These are phyloP conservation scores for Euleptes europaea DNA, from an alignment of 2,113 vertebrate genomes.

Conservation along the genomic window DNA sequence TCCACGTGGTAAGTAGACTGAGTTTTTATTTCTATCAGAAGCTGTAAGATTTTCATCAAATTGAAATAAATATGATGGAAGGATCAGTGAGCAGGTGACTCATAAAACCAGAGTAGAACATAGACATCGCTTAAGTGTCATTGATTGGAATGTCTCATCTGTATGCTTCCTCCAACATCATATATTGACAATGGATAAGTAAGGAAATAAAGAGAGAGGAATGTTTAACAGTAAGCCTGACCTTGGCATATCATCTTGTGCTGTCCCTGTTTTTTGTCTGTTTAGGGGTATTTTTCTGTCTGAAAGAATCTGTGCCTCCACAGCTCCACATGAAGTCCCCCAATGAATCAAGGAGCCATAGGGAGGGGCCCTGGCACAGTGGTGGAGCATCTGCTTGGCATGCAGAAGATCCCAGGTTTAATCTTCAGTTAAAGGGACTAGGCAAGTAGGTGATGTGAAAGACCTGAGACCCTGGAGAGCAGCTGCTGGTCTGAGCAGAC, in stretches of 20 bases:
- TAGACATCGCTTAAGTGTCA: background rate
- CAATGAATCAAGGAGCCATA: background rate
- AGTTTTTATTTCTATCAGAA: conserved; percentile 33
- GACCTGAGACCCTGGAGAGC: too few species aligned
- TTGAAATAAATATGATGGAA: conserved; percentile 27
- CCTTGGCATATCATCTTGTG: background rate
- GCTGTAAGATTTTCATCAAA: conserved; percentile 15
- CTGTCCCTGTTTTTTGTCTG: background rate
- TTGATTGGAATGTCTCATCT: background rate
- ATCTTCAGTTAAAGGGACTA: too few species aligned
- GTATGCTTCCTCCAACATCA: background rate
- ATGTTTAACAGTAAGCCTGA: background rate
- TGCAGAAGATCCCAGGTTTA: too few species aligned
- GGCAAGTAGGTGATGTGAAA: too few species aligned
- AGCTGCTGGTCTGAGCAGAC: too few species aligned
- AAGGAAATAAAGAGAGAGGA: background rate
- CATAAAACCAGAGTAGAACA: conserved; percentile 11
- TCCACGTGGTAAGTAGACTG: background rate
- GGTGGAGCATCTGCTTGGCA: too few species aligned
- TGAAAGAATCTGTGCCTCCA: background rate
- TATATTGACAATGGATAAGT: background rate
- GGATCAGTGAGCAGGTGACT: conserved; percentile 3
- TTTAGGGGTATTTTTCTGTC: too few species aligned
- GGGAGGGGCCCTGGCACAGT: too few species aligned
- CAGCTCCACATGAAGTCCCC: background rate